Conservation (phyloP, 2,797 vertebrate species). For the Limnodromus scolopaceus region DNA sequence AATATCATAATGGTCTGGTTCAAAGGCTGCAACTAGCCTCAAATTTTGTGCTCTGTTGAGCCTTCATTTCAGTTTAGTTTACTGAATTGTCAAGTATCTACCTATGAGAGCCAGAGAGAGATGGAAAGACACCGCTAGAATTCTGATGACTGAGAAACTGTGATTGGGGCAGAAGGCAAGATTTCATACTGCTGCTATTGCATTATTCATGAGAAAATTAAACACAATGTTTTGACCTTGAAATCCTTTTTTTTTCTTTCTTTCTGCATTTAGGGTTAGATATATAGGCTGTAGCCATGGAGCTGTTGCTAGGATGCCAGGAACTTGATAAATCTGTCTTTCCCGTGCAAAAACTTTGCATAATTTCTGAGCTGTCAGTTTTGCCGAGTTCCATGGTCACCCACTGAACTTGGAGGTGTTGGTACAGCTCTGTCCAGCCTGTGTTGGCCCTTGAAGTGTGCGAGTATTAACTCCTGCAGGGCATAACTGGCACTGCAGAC, state of each 20-base stretch:
- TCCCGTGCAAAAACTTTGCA: not conserved
- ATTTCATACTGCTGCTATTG: not conserved
- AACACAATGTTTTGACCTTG: not conserved
- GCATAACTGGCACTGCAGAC: not conserved
- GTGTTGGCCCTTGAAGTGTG: not conserved
- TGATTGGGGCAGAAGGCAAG: not conserved
- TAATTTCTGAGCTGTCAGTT: not conserved
- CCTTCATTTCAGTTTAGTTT: conserved; percentile 50
- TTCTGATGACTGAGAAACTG: not conserved
- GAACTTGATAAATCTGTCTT: not conserved
- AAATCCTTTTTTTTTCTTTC: rapidly evolving
- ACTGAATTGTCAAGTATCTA: conserved; percentile 36
- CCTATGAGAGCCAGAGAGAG: not conserved
- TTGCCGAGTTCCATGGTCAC: not conserved
- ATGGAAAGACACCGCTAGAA: not conserved
- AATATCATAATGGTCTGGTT: conserved; percentile 39
- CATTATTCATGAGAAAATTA: not conserved
- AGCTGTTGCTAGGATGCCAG: not conserved
- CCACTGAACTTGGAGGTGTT: not conserved
- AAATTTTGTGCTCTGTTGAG: conserved; percentile 61
- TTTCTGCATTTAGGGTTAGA: not conserved
- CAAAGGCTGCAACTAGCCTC: conserved; percentile 36
- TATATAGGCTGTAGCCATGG: not conserved
- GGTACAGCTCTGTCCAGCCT: not conserved
- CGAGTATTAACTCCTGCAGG: not conserved